Evolutionary conservation across 2,888 invertebrate genomes (phyloP).

Genomic region (Papilio demoleus): DNA sequence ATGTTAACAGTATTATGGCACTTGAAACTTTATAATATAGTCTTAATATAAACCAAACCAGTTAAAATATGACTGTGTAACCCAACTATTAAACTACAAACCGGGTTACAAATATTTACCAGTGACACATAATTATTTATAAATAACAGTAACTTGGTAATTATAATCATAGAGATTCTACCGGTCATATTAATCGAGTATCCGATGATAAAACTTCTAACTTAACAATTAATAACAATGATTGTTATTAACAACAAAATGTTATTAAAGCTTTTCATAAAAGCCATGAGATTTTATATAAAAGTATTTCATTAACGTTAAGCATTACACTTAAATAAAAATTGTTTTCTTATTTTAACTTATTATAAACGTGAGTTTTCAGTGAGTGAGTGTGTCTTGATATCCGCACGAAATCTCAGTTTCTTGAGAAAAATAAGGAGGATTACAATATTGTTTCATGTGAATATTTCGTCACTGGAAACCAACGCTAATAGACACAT

Average conservation of each 20-base stretch:
- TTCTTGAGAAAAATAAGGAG: neutral
- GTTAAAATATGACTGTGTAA: neutral
- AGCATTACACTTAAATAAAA: neutral
- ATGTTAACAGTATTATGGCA: conserved; percentile 36
- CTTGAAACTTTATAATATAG: conserved; percentile 17
- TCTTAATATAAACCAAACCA: conserved; percentile 10
- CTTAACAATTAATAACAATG: too few relatives aligned
- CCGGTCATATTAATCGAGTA: conserved; percentile 11
- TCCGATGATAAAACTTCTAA: conserved; percentile 31
- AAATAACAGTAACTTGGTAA: neutral
- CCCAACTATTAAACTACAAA: neutral
- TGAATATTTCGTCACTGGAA: neutral
- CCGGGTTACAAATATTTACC: too few relatives aligned
- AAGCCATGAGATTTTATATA: conserved; percentile 17
- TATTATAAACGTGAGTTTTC: neutral
- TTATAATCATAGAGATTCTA: conserved; percentile 21
- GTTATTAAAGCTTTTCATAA: conserved; percentile 2
- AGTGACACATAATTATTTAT: neutral
- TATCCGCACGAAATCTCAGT: neutral
- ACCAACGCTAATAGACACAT: neutral
- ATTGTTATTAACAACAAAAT: conserved; percentile 49
- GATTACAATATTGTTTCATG: neutral
- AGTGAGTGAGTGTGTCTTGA: neutral
- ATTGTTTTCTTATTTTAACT: neutral
- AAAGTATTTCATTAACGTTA: neutral